Percentiles rank a stretch among this genome's conserved stretches.
These are phyloP conservation scores for Bhutanitis thaidina DNA, from an alignment of 2,888 invertebrate genomes.

Conservation along the genomic window DNA sequence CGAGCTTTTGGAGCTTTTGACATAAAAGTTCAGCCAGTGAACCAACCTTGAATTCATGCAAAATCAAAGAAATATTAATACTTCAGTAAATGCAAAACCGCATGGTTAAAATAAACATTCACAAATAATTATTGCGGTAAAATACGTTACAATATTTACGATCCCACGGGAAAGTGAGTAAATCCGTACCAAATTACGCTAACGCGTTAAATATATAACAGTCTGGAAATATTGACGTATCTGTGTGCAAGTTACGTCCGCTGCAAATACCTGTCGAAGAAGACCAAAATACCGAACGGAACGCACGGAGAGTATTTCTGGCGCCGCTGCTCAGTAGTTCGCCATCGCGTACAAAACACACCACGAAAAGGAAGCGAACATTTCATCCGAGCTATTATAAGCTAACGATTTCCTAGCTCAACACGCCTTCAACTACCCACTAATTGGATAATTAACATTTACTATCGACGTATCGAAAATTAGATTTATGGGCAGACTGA, in stretches of 20 bases:
- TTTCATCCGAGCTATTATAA: constrained; percentile 33
- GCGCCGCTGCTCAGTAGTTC: constrained; percentile 24
- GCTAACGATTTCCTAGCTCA: constrained; percentile 33
- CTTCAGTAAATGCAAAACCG: no score
- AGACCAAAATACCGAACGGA: constrained; percentile 51
- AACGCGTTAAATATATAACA: constrained; percentile 24
- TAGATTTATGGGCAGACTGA: background rate
- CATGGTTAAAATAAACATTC: no score
- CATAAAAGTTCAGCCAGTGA: no score
- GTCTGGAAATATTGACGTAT: constrained; percentile 29
- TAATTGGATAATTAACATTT: constrained; percentile 25
- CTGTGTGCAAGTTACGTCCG: constrained; percentile 37
- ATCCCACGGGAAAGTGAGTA: background rate
- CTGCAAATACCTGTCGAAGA: constrained; percentile 56
- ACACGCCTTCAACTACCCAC: constrained; percentile 35
- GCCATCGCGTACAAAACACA: constrained; percentile 8
- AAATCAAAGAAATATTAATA: no score
- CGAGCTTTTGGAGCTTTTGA: no score
- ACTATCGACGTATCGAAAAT: background rate
- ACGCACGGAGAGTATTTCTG: constrained; percentile 48
- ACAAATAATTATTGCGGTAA: background rate
- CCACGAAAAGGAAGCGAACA: constrained; percentile 31
- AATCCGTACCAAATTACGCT: background rate
- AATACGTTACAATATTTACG: background rate
- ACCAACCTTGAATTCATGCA: no score